Evolutionary conservation across 2,113 vertebrate species (phyloP).

Genomic region (Genyomyrus donnyi): DNA sequence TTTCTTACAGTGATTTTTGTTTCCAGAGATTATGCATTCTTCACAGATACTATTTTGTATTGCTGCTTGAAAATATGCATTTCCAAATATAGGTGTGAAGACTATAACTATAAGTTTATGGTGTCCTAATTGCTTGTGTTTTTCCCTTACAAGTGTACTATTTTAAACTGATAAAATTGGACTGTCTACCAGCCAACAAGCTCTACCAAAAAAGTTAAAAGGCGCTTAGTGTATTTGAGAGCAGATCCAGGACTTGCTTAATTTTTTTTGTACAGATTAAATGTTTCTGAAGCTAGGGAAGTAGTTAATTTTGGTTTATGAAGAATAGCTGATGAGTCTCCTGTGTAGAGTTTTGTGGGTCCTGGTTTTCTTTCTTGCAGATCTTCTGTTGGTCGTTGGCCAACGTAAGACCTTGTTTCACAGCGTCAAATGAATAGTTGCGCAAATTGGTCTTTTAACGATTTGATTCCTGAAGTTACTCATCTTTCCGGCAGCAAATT

Average conservation of each 20-base stretch:
- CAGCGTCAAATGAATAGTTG: neutral
- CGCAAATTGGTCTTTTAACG: neutral
- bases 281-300: neutral
- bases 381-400: neutral
- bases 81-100: constrained; percentile 92
- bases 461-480: neutral
- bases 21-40: constrained; percentile 99
- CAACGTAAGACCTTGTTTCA: neutral
- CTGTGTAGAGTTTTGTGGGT: neutral
- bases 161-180: constrained; percentile 41
- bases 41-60: constrained; percentile 97
- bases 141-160: constrained; percentile 16
- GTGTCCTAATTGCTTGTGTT: constrained; percentile 51
- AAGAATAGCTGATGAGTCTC: neutral
- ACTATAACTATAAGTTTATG: constrained; percentile 64
- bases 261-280: neutral
- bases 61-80: constrained; percentile 99
- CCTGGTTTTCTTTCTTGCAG: neutral
- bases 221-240: neutral
- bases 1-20: constrained; percentile 88
- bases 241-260: neutral
- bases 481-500: neutral
- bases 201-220: constrained; percentile 42
- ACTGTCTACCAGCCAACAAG: constrained; percentile 36
- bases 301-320: neutral